phyloP scores from a whole-genome alignment of 2,888 invertebrate species.

The Drosophila fungiperda region DNA sequence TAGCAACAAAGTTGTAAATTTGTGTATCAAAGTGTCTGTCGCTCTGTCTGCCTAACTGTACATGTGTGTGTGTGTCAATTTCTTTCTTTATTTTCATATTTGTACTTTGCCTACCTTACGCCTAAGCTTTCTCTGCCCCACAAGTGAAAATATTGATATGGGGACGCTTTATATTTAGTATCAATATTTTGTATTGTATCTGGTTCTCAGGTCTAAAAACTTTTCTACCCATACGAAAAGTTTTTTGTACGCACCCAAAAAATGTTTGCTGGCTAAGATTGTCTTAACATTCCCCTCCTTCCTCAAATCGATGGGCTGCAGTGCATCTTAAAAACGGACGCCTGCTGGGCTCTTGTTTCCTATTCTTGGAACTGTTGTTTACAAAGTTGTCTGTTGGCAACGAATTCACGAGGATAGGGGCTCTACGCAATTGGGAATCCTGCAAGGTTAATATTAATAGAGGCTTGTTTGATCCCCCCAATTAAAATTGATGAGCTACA shows the following conservation, averaged over 20 bases:
- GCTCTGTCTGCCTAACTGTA: constrained; percentile 28
- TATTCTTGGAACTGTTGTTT: constrained; percentile 5
- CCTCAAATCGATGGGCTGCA: constrained; percentile 25
- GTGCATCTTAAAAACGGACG: constrained; percentile 52
- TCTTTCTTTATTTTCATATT: constrained; percentile 67
- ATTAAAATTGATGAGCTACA: constrained; percentile 48
- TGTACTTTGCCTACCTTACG: constrained; percentile 68
- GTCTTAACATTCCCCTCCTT: constrained; percentile 16
- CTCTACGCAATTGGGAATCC: constrained; percentile 24
- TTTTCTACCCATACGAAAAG: constrained; percentile 24
- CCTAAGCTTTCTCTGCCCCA: neutral
- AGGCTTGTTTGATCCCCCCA: constrained; percentile 49
- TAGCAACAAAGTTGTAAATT: constrained; percentile 74
- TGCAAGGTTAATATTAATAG: constrained; percentile 51
- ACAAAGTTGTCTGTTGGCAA: neutral
- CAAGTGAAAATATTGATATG: constrained; percentile 34
- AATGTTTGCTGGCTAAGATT: constrained; percentile 23
- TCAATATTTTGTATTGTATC: constrained; percentile 73
- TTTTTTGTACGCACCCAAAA: constrained; percentile 57
- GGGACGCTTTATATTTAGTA: constrained; percentile 61
- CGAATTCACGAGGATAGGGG: neutral
- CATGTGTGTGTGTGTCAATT: constrained; percentile 23
- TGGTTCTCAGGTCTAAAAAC: constrained; percentile 42
- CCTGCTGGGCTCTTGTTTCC: constrained; percentile 24
- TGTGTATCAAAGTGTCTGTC: constrained; percentile 70